Evolutionary conservation across 2,113 vertebrate genomes (phyloP).

Genomic region (Anarhynchus alexandrinus): DNA sequence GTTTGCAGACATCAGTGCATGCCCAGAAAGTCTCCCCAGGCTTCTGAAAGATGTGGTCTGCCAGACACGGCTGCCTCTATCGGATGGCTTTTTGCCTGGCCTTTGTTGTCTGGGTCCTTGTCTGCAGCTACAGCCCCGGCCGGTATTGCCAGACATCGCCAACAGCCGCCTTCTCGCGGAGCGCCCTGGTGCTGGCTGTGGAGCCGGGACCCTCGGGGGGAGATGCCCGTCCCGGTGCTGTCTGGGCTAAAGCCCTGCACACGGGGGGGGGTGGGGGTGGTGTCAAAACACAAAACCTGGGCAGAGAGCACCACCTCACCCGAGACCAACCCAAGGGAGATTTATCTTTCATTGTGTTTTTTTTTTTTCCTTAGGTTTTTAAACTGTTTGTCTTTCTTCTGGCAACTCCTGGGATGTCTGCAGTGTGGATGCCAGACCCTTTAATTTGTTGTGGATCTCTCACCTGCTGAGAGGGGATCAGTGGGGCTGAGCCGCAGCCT

Average conservation of each 20-base stretch:
- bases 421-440: background rate
- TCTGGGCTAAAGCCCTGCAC: background rate
- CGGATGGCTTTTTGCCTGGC: background rate
- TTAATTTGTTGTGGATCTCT: background rate
- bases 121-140: slow-evolving; percentile 15
- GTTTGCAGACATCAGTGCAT: background rate
- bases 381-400: background rate
- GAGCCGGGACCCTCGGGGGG: fast-evolving
- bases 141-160: background rate
- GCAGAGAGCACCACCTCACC: background rate
- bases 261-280: fast-evolving
- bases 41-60: background rate
- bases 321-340: fast-evolving
- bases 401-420: background rate
- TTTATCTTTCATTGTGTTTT: background rate
- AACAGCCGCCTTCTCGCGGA: background rate
- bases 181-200: background rate
- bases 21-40: background rate
- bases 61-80: background rate
- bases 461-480: background rate
- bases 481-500: background rate
- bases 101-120: slow-evolving; percentile 57
- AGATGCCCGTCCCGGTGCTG: background rate
- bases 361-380: background rate
- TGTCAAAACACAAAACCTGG: background rate